phyloP scores from a whole-genome alignment of 2,113 vertebrate species.

The Otis tarda region DNA sequence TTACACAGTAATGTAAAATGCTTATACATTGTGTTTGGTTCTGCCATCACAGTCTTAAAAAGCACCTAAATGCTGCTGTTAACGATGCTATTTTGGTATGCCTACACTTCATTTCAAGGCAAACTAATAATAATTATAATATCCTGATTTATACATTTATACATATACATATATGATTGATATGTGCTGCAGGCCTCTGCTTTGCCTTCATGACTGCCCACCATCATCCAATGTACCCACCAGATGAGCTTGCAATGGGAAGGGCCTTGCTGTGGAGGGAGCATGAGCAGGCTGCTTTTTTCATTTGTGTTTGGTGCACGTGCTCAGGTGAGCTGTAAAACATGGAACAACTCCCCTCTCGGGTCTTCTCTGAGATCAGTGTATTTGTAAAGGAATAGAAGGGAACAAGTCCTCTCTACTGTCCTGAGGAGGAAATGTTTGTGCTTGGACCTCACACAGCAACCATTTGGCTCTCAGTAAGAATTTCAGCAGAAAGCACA shows the following conservation, averaged over 20 bases:
- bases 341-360: background rate
- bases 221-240: background rate
- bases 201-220: background rate
- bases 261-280: background rate
- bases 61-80: background rate
- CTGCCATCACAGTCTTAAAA: background rate
- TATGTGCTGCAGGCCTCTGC: background rate
- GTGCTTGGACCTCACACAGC: background rate
- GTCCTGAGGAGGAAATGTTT: slow-evolving; percentile 1
- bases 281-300: background rate
- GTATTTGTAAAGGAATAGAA: background rate
- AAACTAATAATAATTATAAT: background rate
- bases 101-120: background rate
- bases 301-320: fast-evolving
- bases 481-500: background rate
- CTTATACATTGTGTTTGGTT: background rate
- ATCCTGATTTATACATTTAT: background rate
- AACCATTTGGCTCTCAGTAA: background rate
- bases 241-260: background rate
- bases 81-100: background rate
- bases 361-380: background rate
- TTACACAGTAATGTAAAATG: background rate
- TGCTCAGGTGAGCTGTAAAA: background rate
- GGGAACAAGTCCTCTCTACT: background rate
- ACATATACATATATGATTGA: background rate